Percentiles rank a stretch among this genome's conserved stretches.
Evolutionary conservation across 2,113 vertebrate species (phyloP).

Genomic region (Tetraodon nigroviridis): DNA sequence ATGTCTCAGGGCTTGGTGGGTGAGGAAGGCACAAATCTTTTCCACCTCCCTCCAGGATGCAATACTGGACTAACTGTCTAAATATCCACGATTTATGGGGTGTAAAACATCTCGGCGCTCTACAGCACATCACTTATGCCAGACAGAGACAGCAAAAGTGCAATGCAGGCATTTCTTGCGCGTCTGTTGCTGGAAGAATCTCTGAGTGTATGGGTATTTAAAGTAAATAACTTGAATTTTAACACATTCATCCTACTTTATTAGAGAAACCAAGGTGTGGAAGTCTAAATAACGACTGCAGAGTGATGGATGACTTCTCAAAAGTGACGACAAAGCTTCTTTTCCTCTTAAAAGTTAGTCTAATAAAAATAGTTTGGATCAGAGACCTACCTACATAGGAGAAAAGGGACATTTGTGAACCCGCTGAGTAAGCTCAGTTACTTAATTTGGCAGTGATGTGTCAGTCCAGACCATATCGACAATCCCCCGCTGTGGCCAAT

Average conservation of each 20-base stretch:
- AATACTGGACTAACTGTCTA: slow-evolving; percentile 34
- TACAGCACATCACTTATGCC: slow-evolving; percentile 16
- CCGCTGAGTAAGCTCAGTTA: neutral
- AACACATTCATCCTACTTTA: too few relatives aligned
- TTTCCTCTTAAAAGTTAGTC: too few relatives aligned
- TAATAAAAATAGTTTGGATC: too few relatives aligned
- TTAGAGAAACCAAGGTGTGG: too few relatives aligned
- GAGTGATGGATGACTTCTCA: too few relatives aligned
- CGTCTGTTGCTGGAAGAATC: neutral
- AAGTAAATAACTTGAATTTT: too few relatives aligned
- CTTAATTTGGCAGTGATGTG: neutral
- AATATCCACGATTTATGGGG: slow-evolving; percentile 57
- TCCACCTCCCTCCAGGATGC: slow-evolving; percentile 32
- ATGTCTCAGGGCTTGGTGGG: slow-evolving; percentile 40
- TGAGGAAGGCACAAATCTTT: slow-evolving; percentile 58
- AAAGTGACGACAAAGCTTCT: too few relatives aligned
- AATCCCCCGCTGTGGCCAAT: neutral
- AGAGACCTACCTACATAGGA: neutral
- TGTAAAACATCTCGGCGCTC: slow-evolving; percentile 38
- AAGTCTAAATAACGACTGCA: too few relatives aligned
- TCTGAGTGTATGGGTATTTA: too few relatives aligned
- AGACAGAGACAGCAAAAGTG: slow-evolving; percentile 2
- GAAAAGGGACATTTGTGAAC: neutral
- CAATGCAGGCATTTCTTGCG: neutral
- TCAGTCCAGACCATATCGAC: neutral